A percentile compares a stretch with the other conserved stretches of the same genome.
Conservation (phyloP, 2,888 invertebrate genomes). For the Drosophila paramelanica region DNA sequence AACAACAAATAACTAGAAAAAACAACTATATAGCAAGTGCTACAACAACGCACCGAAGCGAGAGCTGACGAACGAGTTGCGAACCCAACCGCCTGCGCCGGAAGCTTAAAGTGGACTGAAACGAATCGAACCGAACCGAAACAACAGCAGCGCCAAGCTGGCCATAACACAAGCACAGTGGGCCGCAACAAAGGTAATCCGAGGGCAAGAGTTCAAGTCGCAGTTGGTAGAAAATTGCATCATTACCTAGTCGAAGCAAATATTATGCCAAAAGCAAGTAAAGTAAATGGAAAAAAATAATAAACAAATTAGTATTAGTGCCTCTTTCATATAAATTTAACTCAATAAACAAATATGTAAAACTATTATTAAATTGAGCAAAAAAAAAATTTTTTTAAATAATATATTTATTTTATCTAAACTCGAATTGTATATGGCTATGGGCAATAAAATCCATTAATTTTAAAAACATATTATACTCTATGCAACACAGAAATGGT, state of each 20-base stretch:
- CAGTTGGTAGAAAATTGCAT: not conserved
- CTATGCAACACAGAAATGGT: too few relatives aligned
- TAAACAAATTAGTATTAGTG: too few relatives aligned
- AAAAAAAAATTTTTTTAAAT: too few relatives aligned
- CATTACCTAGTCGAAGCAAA: not conserved
- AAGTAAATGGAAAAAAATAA: not conserved
- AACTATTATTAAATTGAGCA: too few relatives aligned
- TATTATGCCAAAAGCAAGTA: not conserved
- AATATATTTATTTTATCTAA: too few relatives aligned
- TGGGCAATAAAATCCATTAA: too few relatives aligned
- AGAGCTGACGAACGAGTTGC: constrained; percentile 45
- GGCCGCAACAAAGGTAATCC: not conserved
- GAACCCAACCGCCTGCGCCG: constrained; percentile 75
- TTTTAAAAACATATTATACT: too few relatives aligned
- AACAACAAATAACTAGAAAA: constrained; percentile 16
- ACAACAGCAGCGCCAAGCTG: constrained; percentile 48
- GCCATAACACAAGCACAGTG: constrained; percentile 37
- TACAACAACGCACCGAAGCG: constrained; percentile 52
- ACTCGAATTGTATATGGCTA: too few relatives aligned
- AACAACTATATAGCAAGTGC: constrained; percentile 31
- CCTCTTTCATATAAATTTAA: too few relatives aligned
- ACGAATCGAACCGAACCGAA: constrained; percentile 64
- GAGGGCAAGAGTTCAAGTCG: not conserved
- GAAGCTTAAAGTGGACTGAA: constrained; percentile 80
- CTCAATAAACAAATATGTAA: too few relatives aligned